A percentile compares a stretch with the other conserved stretches of the same genome.
Conservation (phyloP, 2,113 vertebrate genomes). For the Heloderma charlesbogerti region DNA sequence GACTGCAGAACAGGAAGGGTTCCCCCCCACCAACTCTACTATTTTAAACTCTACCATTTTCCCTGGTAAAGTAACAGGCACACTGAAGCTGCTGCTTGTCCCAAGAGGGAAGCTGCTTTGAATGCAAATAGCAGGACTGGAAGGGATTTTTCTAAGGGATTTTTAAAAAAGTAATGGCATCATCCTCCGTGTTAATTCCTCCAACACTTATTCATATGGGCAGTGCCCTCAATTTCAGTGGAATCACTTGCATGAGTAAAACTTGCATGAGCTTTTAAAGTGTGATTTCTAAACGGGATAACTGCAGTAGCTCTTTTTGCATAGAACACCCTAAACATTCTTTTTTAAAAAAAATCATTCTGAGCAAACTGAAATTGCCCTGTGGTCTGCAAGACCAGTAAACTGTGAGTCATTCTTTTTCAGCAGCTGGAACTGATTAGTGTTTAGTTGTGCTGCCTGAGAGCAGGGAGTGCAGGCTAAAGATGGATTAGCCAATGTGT, state of each 20-base stretch:
- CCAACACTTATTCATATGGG: not conserved
- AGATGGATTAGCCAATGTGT: not conserved
- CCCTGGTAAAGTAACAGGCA: too few relatives aligned
- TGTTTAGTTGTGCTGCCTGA: not conserved
- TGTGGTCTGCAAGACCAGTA: constrained; percentile 6
- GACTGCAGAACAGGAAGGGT: not conserved
- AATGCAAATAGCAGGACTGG: not conserved
- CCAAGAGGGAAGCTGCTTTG: not conserved
- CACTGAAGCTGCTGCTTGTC: not conserved
- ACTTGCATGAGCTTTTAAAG: not conserved
- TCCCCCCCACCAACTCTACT: not conserved
- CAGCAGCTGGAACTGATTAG: not conserved
- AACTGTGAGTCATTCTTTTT: not conserved
- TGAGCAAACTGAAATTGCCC: not conserved
- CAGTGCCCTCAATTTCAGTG: not conserved
- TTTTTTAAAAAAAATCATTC: not conserved
- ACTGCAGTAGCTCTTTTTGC: not conserved
- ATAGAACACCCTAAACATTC: not conserved
- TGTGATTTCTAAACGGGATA: not conserved
- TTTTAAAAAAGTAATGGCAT: not conserved
- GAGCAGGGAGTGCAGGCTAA: not conserved
- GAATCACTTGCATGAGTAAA: not conserved
- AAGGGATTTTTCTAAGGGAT: not conserved
- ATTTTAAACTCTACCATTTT: not conserved
- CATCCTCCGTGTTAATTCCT: not conserved